Percentiles rank a stretch among this genome's conserved stretches.
phyloP scores from a whole-genome alignment of 2,888 invertebrate genomes.

The Acrobasis consociella region DNA sequence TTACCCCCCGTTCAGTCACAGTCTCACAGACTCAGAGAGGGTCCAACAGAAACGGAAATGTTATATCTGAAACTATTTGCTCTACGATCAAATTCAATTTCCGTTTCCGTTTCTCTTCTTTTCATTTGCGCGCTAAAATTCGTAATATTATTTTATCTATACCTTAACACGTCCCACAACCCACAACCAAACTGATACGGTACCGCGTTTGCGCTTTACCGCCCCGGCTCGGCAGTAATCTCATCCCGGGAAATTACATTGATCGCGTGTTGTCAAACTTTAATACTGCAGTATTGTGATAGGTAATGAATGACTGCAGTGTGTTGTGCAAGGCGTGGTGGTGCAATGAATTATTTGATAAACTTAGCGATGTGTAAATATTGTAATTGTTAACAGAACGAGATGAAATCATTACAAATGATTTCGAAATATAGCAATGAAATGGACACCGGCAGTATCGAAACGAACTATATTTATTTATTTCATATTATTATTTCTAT shows the following conservation, averaged over 20 bases:
- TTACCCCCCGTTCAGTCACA: too few relatives aligned
- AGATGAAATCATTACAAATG: slow-evolving; percentile 54
- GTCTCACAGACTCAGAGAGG: too few relatives aligned
- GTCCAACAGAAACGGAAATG: too few relatives aligned
- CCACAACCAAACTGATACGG: neutral
- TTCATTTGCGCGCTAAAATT: slow-evolving; percentile 1
- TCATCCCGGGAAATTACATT: slow-evolving; percentile 21
- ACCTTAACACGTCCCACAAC: neutral
- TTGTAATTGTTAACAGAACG: slow-evolving; percentile 16
- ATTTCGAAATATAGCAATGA: slow-evolving; percentile 67
- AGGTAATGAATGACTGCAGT: neutral
- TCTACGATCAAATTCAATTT: neutral
- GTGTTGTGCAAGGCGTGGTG: slow-evolving; percentile 12
- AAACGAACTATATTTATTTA: slow-evolving; percentile 72
- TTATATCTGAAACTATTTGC: neutral
- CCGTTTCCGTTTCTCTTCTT: neutral
- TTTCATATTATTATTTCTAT: slow-evolving; percentile 71
- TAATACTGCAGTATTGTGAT: slow-evolving; percentile 31
- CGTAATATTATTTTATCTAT: neutral
- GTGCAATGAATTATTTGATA: slow-evolving; percentile 15
- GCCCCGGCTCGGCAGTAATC: neutral
- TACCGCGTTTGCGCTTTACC: slow-evolving; percentile 22
- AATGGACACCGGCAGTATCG: slow-evolving; percentile 67
- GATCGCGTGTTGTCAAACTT: slow-evolving; percentile 26
- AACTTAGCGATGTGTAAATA: slow-evolving; percentile 16